Base-by-base conservation (phyloP, 2,113 vertebrate genomes). In the Oncorhynchus kisutch region DNA sequence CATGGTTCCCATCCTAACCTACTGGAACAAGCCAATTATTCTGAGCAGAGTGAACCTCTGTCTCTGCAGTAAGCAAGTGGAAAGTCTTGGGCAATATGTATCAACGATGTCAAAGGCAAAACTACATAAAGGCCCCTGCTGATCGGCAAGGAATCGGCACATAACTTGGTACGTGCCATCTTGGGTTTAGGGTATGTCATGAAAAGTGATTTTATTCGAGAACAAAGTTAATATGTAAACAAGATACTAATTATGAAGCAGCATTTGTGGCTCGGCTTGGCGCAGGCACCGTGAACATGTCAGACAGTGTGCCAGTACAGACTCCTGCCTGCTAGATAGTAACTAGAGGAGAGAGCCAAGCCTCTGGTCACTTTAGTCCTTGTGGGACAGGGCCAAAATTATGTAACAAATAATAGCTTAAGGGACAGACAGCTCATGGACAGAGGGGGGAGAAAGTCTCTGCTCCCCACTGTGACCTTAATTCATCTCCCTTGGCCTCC, bases 241-340 rank as follows among this genome's bases (percentile, higher is more conserved):
- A 9, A 24, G n/a, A 2, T 16, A 62, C n/a, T 3, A 22, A n/a
- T 62, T n/a, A 62, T 62, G 5, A 62, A 62, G 5, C 59, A 16
- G 59, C 18, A 22, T 22, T 22, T n/a, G 3, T 62, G n/a, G 59
- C 59, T 62, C 1, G n/a, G 59, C n/a, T 24, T 62, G 59, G 59
- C 7, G 6, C 4, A 16, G 54, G 2, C 54, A 57, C 59, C 9
- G 59, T 62, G 8, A 22, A n/a, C 20, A 78, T 75, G 8, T 72
- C 81, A 45, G 39, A 45, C 59, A 69, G 67, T 69, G 54, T 67
- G 25, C 78, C 66, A 59, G 31, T 51, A n/a, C 2, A 48, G 75
- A 83, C 74, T 81, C 81, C 72, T 81, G 73, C 79, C 72, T 79
- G 82, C 80, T 72, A n/a, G 76, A 78, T 65, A 66, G 71, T 77